These are phyloP conservation scores for Campylorhamphus procurvoides DNA, from an alignment of 2,113 vertebrate genomes.

Conservation along the genomic window DNA sequence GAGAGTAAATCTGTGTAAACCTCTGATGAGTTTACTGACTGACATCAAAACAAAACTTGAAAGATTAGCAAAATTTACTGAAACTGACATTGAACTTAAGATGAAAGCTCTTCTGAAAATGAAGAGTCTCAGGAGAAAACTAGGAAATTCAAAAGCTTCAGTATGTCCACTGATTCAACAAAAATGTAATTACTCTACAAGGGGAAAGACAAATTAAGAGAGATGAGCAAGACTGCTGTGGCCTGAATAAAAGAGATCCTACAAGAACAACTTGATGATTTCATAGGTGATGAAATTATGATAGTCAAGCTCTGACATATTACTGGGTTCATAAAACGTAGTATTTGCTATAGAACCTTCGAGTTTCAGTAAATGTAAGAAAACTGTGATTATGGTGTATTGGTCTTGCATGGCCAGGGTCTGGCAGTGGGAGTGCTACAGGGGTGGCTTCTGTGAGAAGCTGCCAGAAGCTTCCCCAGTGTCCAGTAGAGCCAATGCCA, in stretches of 20 bases:
- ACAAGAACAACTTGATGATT: not conserved
- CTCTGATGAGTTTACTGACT: not conserved
- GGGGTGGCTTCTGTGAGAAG: too few relatives aligned
- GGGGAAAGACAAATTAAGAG: slow-evolving; percentile 2
- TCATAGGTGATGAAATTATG: not conserved
- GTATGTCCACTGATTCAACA: not conserved
- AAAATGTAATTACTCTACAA: slow-evolving; percentile 11
- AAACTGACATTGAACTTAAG: not conserved
- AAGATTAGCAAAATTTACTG: slow-evolving; percentile 24
- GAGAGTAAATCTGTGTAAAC: not conserved
- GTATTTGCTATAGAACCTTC: not conserved
- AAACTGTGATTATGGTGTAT: not conserved
- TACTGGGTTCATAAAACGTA: not conserved
- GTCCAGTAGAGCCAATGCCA: too few relatives aligned
- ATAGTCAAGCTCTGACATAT: not conserved
- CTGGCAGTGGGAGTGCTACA: too few relatives aligned
- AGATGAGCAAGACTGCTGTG: not conserved
- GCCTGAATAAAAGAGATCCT: not conserved
- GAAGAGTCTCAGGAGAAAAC: not conserved
- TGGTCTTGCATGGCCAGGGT: too few relatives aligned
- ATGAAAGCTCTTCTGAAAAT: slow-evolving; percentile 8
- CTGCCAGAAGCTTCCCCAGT: too few relatives aligned
- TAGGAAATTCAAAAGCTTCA: slow-evolving; percentile 4
- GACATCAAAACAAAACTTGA: not conserved
- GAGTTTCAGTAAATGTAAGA: not conserved